Base-by-base conservation (phyloP, 2,797 vertebrate genomes). In the Melopsittacus undulatus region DNA sequence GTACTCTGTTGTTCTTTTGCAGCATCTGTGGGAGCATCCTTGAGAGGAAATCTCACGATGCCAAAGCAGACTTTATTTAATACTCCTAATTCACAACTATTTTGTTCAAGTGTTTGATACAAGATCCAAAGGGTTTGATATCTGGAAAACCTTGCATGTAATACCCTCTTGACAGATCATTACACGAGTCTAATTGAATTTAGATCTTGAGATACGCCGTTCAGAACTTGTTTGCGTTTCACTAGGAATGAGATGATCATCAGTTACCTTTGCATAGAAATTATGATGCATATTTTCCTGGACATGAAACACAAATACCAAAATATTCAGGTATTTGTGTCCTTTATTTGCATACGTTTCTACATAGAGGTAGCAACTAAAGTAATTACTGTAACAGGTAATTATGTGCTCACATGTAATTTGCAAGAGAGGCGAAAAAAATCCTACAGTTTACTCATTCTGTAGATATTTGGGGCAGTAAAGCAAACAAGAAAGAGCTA, bases 291-390 rank as follows among this genome's bases (percentile, higher is more conserved):
- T 56, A 75, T 90, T 96, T 97, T 93, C 72, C 90, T 46, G 90
- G 52, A 82, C 92, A 94, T 94, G 90, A 96, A 87, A 92, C 59
- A 88, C 87, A 95, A 92, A 92, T 85, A 87, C 22, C 90, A 96
- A 94, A 95, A 96, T 93, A 95, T 92, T 93, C 95, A 92, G 94
- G 91, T 96, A 96, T 95, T 94, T 93, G 83, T 66, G 90, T 66
- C 34, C 88, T 87, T 85, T 45, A 84, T 96, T 97, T 96, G 81
- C 91, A 96, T 94, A 21, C 75, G 87, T 96, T 95, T 73, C 87
- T 97, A 93, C 93, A 93, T 95, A 89, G 42, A 20, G 74, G 90
- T 30, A 85, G 89, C 92, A 93, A 93, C 11, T 59, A 1, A 72
- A 91, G 81, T 67, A 94, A 94, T 93, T 93, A 90, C 72, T 49